Base-by-base conservation (phyloP, 1,140 invertebrate genomes). In the Amyelois transitella region DNA sequence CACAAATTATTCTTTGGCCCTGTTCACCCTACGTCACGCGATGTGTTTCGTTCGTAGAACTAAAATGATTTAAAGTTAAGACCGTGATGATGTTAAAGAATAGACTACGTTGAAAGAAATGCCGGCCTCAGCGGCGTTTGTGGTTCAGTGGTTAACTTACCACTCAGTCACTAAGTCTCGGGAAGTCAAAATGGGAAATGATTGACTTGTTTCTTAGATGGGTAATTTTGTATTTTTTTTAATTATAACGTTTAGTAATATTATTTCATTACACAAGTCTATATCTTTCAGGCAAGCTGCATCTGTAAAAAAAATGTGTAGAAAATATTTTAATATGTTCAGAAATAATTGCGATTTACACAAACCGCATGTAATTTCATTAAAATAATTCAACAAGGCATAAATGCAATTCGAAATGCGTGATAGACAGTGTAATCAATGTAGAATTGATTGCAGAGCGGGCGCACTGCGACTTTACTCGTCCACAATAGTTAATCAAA, bases 401-500 rank as follows among this genome's bases (percentile, higher is more conserved):
- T 38, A 14, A 38, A 38, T 38, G 32, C 10, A 14, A 38, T 14
- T 38, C 6, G n/a, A 12, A 38, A 38, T 38, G n/a, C 32, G 17
- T 38, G 32, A 38, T 38, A 38, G 32, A 38, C 32, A 38, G 12
- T 38, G 32, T 14, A 38, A 38, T 38, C 32, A 38, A 38, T 38
- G 32, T n/a, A 14, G 32, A 38, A 38, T 38, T 38, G 32, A 38
- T 38, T 38, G 32, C 32, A 6, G 32, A 8, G 32, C 17, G 5
- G 17, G 32, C 17, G 12, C 32, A 38, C 32, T 49, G 59, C 69
- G 68, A 75, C 69, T 72, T 68, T 21, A 48, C 4, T 20, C 18
- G 18, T 48, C n/a, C 45, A 82, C 81, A 84, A 79, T 81, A 69
- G 81, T 71, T 84, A 87, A 87, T 87, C 81, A 84, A 81, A 86